Evolutionary conservation across 64 coral and sea anemone species (phyloP), one percentile per base, ranked within the genome.

Genomic region (Stichodactyla helianthus): DNA sequence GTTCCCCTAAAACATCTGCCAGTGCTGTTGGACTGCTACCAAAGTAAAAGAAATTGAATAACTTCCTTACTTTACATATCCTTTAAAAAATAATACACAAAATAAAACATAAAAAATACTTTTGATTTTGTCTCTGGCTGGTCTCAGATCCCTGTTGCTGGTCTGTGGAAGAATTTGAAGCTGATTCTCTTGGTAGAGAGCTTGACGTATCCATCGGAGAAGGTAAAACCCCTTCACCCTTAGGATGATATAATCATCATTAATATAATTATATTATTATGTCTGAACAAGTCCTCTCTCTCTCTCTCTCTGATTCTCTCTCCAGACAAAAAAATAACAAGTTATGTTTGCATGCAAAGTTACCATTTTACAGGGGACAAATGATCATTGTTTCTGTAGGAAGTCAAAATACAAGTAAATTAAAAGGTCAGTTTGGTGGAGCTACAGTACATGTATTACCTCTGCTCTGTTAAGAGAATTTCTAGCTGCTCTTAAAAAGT

Each of bases 1-100:
- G 89, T 80, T 94, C 92, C 51, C 88, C 83, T 13, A 98, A 85
- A 10, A 98, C 84, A 51, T 98, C 89, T 62, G 95, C 95, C 35
- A 98, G 68, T 23, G 65, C 91, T n/a, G 68, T 57, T 25, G 94
- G 90, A 51, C 90, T 89, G 11, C 71, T 70, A 53, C 74, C 81
- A n/a, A 90, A 28, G 51, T 5, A 4, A 76, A 28, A 59, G 0
- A 63, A 54, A 60, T 59, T 31, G 4, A 74, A 31, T 74, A 5
- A 74, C n/a, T 74, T 74, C 4, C 0, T 74, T 26, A 16, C 14
- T 19, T 20, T 16, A 65, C 17, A 19, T 59, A 59, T 59, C 5
- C 15, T 10, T 59, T 62, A 3, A 9, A 71, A 20, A 27, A 26
- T 5, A 70, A 70, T 22, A 26, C 19, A 74, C 68, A 26, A 74